phyloP scores from a whole-genome alignment of 2,888 invertebrate species.

The Melieria crassipennis region DNA sequence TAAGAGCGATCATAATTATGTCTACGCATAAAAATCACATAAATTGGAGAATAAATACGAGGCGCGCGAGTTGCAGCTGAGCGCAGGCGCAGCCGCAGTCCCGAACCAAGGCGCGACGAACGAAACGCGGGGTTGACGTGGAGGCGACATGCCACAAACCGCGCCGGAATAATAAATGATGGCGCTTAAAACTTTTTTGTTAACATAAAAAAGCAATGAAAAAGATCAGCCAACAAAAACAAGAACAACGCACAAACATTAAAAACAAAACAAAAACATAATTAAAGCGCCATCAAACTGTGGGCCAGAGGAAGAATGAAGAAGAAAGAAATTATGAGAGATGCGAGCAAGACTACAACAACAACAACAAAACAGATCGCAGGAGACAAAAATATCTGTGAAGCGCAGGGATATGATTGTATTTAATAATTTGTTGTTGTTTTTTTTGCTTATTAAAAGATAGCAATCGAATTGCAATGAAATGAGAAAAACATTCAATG shows the following conservation, averaged over 20 bases:
- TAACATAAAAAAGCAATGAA: constrained; percentile 42
- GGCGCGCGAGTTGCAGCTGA: constrained; percentile 22
- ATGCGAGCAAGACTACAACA: too few relatives aligned
- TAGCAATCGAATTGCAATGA: background rate
- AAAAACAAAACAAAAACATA: constrained; percentile 30
- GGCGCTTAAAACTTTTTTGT: constrained; percentile 55
- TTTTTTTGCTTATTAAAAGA: too few relatives aligned
- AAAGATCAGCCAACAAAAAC: constrained; percentile 2
- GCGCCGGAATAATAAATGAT: constrained; percentile 61
- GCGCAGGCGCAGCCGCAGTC: background rate
- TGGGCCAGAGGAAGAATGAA: background rate
- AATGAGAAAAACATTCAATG: constrained; percentile 13
- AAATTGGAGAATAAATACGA: constrained; percentile 60
- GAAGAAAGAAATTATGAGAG: background rate
- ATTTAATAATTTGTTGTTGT: too few relatives aligned
- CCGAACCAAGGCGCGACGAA: background rate
- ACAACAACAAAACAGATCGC: too few relatives aligned
- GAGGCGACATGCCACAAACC: constrained; percentile 33
- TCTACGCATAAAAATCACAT: constrained; percentile 65
- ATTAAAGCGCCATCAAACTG: constrained; percentile 43
- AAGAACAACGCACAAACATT: constrained; percentile 18
- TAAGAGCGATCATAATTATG: constrained; percentile 58
- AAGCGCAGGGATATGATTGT: too few relatives aligned
- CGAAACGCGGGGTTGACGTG: constrained; percentile 2
- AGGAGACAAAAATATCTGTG: too few relatives aligned